Evolutionary conservation across 2,113 vertebrate genomes (phyloP), one percentile per base, ranked within the genome.

Genomic region (Vidua chalybeata): DNA sequence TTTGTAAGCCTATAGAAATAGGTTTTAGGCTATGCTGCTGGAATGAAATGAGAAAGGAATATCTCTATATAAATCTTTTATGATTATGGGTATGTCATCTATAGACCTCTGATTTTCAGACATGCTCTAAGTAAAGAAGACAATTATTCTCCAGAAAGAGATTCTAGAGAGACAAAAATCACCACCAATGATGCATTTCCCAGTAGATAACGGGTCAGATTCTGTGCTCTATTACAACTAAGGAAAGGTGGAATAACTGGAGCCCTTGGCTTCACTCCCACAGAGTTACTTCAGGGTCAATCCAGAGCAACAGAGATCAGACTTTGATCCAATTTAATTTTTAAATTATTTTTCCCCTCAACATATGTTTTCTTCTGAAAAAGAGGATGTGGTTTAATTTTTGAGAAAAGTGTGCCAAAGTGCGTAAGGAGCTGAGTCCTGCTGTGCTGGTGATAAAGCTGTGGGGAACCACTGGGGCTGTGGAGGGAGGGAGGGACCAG

Each of bases 21-120:
- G 67, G 59, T 89, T 96, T 97, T 92, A 95, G 62, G 51, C 72
- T 96, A 64, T 30, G 52, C 80, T 94, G 95, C 62, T 91, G 92
- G 94, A 96, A 94, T 95, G 69, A 97, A 96, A 97, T 89, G 89
- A 95, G 76, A 94, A 97, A 96, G 94, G 58, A 95, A 97, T 94
- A 91, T 45, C 82, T 90, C 94, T 96, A 94, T 97, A 97, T 97
- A 95, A 98, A 97, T 96, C 87, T 97, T 95, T 93, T 87, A 97
- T 97, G 94, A 97, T 97, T 95, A 94, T 7, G 14, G 45, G 41
- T 78, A 39, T 87, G 55, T 74, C 51, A 56, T 96, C 96, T 89
- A 69, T 63, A 95, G 90, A 79, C 68, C 56, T 96, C 85, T 64
- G 74, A 93, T 96, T 94, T 97, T 58, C 81, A 97, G 94, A 95